Evolutionary conservation across 2,797 vertebrate species (phyloP).

Genomic region (Aphelocoma californica): DNA sequence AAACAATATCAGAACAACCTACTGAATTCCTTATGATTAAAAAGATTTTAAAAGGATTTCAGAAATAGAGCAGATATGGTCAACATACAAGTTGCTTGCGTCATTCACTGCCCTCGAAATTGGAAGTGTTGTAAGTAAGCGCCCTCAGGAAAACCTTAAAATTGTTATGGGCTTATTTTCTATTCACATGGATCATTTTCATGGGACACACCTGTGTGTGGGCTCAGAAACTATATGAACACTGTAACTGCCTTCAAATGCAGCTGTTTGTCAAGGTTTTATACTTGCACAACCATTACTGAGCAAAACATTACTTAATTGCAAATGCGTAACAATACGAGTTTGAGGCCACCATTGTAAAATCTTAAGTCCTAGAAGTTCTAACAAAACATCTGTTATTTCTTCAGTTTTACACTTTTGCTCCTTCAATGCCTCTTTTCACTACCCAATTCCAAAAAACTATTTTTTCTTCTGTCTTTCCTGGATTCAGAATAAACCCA

Average conservation of each 20-base stretch:
- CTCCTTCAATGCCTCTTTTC: not conserved
- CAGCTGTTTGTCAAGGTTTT: not conserved
- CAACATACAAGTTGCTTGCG: not conserved
- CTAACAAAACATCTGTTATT: not conserved
- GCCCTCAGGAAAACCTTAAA: not conserved
- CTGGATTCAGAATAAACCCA: not conserved
- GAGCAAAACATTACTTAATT: not conserved
- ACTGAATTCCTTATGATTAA: not conserved
- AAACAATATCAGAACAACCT: not conserved
- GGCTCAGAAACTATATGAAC: not conserved
- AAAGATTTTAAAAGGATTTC: not conserved
- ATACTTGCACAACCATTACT: not conserved
- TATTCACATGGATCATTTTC: not conserved
- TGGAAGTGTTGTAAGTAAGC: not conserved
- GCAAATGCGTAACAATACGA: not conserved
- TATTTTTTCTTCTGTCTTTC: not conserved
- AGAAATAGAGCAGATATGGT: fast-evolving
- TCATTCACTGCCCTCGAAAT: not conserved
- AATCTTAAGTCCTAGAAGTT: not conserved
- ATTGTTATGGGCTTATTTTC: not conserved
- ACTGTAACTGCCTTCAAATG: not conserved
- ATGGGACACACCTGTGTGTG: not conserved
- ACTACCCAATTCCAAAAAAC: not conserved
- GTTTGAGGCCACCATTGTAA: not conserved
- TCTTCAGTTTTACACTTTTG: not conserved